Evolutionary conservation across 2,797 vertebrate genomes (phyloP).

Genomic region (Chloroceryle inda): DNA sequence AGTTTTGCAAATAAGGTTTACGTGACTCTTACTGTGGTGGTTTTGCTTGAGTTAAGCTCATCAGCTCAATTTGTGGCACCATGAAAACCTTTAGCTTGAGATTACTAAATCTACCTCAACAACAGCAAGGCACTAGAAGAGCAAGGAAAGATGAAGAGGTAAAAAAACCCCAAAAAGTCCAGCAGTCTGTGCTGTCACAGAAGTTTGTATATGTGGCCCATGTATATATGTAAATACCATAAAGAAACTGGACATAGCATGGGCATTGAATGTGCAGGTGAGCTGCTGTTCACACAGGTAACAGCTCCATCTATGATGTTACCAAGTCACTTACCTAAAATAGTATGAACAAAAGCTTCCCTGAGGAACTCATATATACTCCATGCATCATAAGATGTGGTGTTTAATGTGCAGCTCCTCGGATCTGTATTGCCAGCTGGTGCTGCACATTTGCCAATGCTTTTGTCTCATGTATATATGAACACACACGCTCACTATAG

Average conservation of each 20-base stretch:
- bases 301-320: not conserved
- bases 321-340: not conserved
- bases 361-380: not conserved
- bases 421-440: not conserved
- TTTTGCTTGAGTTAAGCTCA: not conserved
- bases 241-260: not conserved
- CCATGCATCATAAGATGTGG: not conserved
- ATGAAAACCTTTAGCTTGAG: not conserved
- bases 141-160: not conserved
- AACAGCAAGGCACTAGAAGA: not conserved
- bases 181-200: not conserved
- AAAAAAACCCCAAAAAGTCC: not conserved
- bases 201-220: not conserved
- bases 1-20: slow-evolving; percentile 8
- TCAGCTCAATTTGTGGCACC: not conserved
- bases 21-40: not conserved
- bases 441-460: not conserved
- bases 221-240: not conserved
- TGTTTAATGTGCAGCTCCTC: not conserved
- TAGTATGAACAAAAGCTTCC: not conserved
- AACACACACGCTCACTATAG: fast-evolving
- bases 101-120: not conserved
- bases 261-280: not conserved
- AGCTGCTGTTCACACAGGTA: not conserved
- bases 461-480: not conserved